Conservation (phyloP, 2,888 invertebrate genomes). For the Ormyrus thymus region DNA sequence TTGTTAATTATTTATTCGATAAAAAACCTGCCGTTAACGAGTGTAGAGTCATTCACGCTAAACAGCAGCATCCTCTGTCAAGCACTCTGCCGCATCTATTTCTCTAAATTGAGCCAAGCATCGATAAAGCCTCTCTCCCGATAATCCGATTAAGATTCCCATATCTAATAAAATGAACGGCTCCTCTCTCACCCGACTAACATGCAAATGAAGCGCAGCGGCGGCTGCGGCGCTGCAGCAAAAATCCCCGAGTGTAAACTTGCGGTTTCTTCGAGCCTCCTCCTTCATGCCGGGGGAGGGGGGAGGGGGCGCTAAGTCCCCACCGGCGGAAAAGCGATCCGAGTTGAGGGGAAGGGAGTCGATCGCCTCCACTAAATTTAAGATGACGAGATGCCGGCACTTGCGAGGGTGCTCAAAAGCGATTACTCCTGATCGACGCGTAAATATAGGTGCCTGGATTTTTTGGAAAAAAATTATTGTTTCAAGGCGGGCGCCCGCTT, state of each 20-base stretch:
- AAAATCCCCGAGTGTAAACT: slow-evolving; percentile 33
- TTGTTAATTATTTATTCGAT: too few relatives aligned
- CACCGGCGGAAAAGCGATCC: background rate
- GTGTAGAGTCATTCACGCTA: too few relatives aligned
- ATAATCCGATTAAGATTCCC: slow-evolving; percentile 1
- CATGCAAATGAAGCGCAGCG: background rate
- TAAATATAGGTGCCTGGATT: slow-evolving; percentile 33
- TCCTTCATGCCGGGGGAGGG: background rate
- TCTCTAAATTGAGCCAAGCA: too few relatives aligned
- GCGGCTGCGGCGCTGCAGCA: background rate
- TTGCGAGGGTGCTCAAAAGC: slow-evolving; percentile 39
- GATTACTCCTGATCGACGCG: slow-evolving; percentile 52
- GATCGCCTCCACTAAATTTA: slow-evolving; percentile 47
- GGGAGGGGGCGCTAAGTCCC: background rate
- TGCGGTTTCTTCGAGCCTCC: slow-evolving; percentile 20
- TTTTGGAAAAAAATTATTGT: too few relatives aligned
- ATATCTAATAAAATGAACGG: slow-evolving; percentile 6
- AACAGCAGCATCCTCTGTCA: too few relatives aligned
- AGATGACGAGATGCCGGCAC: slow-evolving; percentile 45
- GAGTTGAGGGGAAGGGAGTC: background rate
- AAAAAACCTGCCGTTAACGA: too few relatives aligned
- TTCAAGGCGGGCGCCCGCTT: too few relatives aligned
- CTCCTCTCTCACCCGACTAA: too few relatives aligned
- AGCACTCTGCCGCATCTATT: too few relatives aligned
- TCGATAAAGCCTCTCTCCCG: background rate